These are phyloP conservation scores for Argyrosomus japonicus DNA, from an alignment of 2,113 vertebrate species.

Conservation along the genomic window DNA sequence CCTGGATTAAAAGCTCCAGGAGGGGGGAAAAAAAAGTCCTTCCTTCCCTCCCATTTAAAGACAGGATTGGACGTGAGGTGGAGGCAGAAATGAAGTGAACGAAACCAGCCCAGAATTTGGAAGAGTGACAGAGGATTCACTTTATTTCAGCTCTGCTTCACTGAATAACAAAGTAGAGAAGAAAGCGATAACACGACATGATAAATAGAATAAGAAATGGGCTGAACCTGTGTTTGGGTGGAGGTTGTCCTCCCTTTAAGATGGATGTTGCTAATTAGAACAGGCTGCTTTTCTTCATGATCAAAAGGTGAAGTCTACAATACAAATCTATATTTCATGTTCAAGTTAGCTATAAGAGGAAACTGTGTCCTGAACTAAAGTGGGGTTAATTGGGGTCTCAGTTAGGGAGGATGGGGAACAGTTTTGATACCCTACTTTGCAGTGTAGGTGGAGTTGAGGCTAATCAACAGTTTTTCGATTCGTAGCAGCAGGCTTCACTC, in stretches of 20 bases:
- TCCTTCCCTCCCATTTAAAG: slow-evolving; percentile 67
- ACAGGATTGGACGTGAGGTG: slow-evolving; percentile 55
- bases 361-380: neutral
- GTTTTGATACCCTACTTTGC: neutral
- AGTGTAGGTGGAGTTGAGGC: neutral
- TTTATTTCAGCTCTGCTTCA: slow-evolving; percentile 38
- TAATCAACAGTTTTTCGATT: neutral
- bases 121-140: slow-evolving; percentile 7
- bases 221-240: slow-evolving; percentile 17
- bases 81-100: slow-evolving; percentile 38
- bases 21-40: slow-evolving; percentile 74
- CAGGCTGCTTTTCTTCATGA: slow-evolving; percentile 17
- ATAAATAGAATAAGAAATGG: slow-evolving; percentile 28
- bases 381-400: neutral
- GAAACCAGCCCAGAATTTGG: slow-evolving; percentile 40
- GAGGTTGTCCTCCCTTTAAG: slow-evolving; percentile 55
- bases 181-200: slow-evolving; percentile 13
- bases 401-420: neutral
- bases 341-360: neutral
- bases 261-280: slow-evolving; percentile 52
- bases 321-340: neutral
- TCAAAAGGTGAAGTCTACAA: slow-evolving; percentile 1
- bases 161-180: slow-evolving; percentile 12
- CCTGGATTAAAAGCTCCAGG: slow-evolving; percentile 85
- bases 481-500: neutral